These are phyloP conservation scores for Campaea margaritaria DNA, from an alignment of 2,888 invertebrate species.

Conservation along the genomic window DNA sequence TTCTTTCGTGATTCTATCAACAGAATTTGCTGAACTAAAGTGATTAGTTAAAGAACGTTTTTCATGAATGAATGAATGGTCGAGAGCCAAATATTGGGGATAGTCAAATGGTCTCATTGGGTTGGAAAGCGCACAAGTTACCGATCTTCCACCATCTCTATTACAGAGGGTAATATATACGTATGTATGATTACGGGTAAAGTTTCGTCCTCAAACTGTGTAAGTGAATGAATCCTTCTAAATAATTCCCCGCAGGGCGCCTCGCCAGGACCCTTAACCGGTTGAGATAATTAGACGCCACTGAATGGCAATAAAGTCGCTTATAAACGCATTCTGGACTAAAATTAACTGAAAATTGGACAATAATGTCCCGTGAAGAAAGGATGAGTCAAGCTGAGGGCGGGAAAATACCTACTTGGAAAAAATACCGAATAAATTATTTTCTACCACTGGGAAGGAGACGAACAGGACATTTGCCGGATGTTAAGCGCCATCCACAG, in stretches of 20 bases:
- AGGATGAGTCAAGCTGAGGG: conserved; percentile 1
- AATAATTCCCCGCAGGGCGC: neutral
- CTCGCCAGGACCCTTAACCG: neutral
- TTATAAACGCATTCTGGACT: conserved; percentile 32
- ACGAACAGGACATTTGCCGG: neutral
- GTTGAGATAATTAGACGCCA: conserved; percentile 34
- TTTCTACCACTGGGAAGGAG: neutral
- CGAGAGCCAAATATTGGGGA: too few relatives aligned
- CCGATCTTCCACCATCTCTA: too few relatives aligned
- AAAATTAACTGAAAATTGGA: conserved; percentile 36
- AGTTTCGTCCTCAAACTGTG: neutral
- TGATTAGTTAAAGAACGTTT: too few relatives aligned
- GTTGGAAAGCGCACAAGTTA: too few relatives aligned
- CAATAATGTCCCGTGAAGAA: conserved; percentile 29
- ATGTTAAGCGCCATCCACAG: neutral
- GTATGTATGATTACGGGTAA: too few relatives aligned
- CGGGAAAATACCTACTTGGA: neutral
- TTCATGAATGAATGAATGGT: too few relatives aligned
- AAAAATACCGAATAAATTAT: neutral
- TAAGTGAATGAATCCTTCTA: neutral
- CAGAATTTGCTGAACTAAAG: too few relatives aligned
- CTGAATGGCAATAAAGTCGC: conserved; percentile 36
- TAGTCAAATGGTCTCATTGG: too few relatives aligned
- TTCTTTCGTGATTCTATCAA: too few relatives aligned
- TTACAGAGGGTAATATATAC: too few relatives aligned